Evolutionary conservation across 2,888 invertebrate species (phyloP), one percentile per base, ranked within the genome.

Genomic region (Tetrapedia diversipes): DNA sequence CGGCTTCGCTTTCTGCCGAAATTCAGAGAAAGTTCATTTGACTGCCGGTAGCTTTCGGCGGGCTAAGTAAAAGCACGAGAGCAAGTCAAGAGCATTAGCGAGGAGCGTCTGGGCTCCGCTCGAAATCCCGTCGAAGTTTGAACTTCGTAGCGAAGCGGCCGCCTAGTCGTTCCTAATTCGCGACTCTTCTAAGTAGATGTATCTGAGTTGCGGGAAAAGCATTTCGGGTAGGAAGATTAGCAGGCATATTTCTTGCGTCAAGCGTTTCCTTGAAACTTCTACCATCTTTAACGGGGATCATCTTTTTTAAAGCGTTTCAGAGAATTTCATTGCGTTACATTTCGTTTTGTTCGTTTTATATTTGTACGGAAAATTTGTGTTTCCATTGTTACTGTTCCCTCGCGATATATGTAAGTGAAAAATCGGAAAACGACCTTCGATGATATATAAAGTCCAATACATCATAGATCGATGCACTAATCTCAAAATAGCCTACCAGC

Each of bases 51-150:
- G 39, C 22, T 10, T 16, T n/a, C n/a, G 27, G 10, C 29, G 11
- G 41, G 14, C 22, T 56, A 67, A 61, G 41, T 59, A 67, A 61
- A 66, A 66, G 66, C 43, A 34, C 22, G 34, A 53, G 27, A 22
- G 43, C 29, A 47, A 70, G 77, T 70, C 66, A 70, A 70, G 77
- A 34, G 77, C 66, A 70, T 78, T 29, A 24, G 34, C 8, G 29
- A 60, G 16, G 24, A 57, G 41, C 41, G 41, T 7, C 43, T 1
- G 22, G 19, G 16, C 11, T 1, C n/a, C 3, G 29, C 22, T 32
- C 39, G 39, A 63, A n/a, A 37, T 22, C 61, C n/a, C n/a, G 54
- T 56, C 56, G 64, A 69, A 77, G 29, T 43, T 56, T 54, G 4
- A 53, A 22, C 41, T 41, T n/a, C 4, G 27, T 14, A 34, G 10